Base-by-base conservation (phyloP, 2,888 invertebrate genomes). In the Himalopsyche anomala region DNA sequence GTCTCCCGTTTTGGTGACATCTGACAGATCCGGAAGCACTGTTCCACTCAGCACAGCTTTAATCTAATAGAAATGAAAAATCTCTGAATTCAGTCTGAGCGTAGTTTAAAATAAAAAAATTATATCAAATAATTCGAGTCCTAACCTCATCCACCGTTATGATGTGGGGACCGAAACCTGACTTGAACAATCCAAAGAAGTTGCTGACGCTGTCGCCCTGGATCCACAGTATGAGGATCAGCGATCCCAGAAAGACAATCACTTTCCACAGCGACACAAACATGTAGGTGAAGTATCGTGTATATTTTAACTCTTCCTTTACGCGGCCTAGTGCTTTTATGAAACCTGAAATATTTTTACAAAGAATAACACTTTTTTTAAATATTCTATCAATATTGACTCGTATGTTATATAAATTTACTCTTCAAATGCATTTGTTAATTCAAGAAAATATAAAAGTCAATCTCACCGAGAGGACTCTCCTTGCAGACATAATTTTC, bases 211-310 rank as follows among this genome's bases (percentile, higher is more conserved):
- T 96, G 84, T 96, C 96, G 17, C 96, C 96, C 86, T 95, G 95
- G 86, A 96, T 92, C 92, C 96, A 95, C 51, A 96, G 92, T 87
- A 96, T 95, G 62, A 97, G 92, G 17, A 97, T 90, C 87, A 96
- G 95, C 85, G 96, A 94, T 89, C 96, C 93, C 87, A 98, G 93
- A 90, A 98, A 98, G 62, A 96, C 89, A 9, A 94, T 84, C 85
- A 98, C 96, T 92, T 99, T 99, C 98, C 98, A 99, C 0, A 97
- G 91, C 0, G 98, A 97, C 84, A 99, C 94, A 90, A 98, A 97
- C 90, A 98, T 95, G 91, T 98, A 98, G 4, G 96, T 96, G 91
- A 98, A 98, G 90, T 98, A 98, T 82, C 98, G 95, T 1, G 97
- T 96, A 84, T 94, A 92, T 88, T 95, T 95, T 88, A 99, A 92